Conservation (phyloP, 2,888 invertebrate species). For the Teleogryllus oceanicus region DNA sequence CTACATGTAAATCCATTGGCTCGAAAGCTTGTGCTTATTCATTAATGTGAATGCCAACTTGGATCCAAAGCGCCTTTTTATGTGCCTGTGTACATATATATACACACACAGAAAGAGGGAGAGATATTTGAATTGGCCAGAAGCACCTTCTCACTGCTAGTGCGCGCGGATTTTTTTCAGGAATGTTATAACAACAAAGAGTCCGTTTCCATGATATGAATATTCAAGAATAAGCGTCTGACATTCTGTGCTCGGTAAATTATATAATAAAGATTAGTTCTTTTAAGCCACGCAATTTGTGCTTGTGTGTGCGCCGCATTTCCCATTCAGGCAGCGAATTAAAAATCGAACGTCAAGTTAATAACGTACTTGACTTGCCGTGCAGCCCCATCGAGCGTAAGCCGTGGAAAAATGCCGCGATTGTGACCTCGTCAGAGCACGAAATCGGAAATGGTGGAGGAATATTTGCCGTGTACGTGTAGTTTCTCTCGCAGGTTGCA, state of each 20-base stretch:
- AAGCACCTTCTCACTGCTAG: background rate
- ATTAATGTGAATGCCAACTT: constrained; percentile 29
- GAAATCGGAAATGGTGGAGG: too few species aligned
- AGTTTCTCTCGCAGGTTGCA: too few species aligned
- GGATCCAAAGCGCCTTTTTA: background rate
- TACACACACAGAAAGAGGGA: background rate
- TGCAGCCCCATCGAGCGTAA: background rate
- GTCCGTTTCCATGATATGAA: background rate
- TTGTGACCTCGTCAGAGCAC: too few species aligned
- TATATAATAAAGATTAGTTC: background rate
- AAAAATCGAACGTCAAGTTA: constrained; percentile 8
- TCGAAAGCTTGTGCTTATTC: constrained; percentile 31
- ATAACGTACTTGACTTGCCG: background rate
- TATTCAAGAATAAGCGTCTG: constrained; percentile 6
- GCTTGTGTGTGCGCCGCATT: too few species aligned
- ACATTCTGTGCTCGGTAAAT: background rate
- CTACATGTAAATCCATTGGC: constrained; percentile 27
- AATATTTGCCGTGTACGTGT: too few species aligned
- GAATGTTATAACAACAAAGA: too few species aligned
- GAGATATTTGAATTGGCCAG: background rate
- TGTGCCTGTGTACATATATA: background rate
- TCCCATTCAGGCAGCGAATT: background rate
- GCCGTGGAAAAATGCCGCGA: too few species aligned
- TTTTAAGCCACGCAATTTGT: background rate
- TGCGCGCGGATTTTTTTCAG: too few species aligned